phyloP scores from a whole-genome alignment of 2,113 vertebrate genomes.

The Electrona antarctica region DNA sequence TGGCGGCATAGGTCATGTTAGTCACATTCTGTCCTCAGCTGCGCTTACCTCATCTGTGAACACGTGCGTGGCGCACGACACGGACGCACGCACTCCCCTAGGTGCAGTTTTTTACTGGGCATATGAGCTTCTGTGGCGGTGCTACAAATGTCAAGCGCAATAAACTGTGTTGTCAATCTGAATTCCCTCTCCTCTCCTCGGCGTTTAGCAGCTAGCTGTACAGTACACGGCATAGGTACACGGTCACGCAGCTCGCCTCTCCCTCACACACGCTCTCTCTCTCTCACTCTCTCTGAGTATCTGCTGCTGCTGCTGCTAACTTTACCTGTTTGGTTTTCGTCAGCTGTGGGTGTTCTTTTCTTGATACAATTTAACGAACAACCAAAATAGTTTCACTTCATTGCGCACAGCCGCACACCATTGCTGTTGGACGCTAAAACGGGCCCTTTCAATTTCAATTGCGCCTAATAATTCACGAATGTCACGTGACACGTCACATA shows the following conservation, averaged over 20 bases:
- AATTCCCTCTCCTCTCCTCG: slow-evolving; percentile 50
- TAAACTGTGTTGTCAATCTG: slow-evolving; percentile 71
- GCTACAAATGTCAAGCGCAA: slow-evolving; percentile 78
- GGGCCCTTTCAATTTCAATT: neutral
- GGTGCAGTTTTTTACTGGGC: slow-evolving; percentile 66
- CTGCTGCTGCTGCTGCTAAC: too few relatives aligned
- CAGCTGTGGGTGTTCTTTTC: neutral
- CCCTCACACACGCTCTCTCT: slow-evolving; percentile 1
- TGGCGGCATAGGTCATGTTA: slow-evolving; percentile 72
- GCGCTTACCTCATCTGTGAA: slow-evolving; percentile 65
- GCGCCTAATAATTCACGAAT: too few relatives aligned
- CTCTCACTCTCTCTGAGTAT: neutral
- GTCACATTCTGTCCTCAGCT: slow-evolving; percentile 67
- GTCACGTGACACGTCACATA: too few relatives aligned
- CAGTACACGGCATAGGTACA: too few relatives aligned
- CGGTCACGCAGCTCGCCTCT: neutral
- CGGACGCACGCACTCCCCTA: slow-evolving; percentile 49
- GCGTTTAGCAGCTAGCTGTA: slow-evolving; percentile 59
- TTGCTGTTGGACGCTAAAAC: neutral
- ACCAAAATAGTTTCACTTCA: neutral
- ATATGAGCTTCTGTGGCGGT: slow-evolving; percentile 52
- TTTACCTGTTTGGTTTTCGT: neutral
- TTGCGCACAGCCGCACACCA: too few relatives aligned
- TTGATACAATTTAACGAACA: neutral
- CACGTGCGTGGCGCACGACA: neutral